Evolutionary conservation across 2,888 invertebrate genomes (phyloP).

Genomic region (Cosmopolites sordidus): DNA sequence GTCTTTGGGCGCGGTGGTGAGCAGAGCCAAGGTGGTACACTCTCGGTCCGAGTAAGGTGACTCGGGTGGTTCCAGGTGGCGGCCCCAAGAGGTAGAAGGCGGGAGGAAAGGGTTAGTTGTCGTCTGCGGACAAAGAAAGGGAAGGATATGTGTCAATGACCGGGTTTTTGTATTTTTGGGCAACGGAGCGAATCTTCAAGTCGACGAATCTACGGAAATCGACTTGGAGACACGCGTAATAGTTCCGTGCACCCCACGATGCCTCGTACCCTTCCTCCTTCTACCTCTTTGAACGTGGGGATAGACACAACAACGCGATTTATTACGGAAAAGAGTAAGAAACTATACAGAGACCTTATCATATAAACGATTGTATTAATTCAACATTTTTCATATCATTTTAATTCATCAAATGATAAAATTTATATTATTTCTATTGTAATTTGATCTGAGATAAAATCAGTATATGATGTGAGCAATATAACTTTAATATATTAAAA

Average conservation of each 20-base stretch:
- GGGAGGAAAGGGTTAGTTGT: conserved; percentile 20
- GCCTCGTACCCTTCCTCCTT: conserved; percentile 23
- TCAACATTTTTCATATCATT: too few species aligned
- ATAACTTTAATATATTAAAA: too few species aligned
- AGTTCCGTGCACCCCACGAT: not conserved
- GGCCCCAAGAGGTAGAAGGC: conserved; percentile 48
- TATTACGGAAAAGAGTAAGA: too few species aligned
- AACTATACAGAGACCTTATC: too few species aligned
- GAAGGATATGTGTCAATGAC: conserved; percentile 52
- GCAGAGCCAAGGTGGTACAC: conserved; percentile 33
- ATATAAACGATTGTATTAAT: too few species aligned
- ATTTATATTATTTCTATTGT: too few species aligned
- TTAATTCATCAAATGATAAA: too few species aligned
- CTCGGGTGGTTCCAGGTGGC: conserved; percentile 43
- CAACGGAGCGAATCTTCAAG: not conserved
- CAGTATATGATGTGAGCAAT: too few species aligned
- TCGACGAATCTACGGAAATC: not conserved
- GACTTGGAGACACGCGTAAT: not conserved
- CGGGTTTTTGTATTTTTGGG: conserved; percentile 8
- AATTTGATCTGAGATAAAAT: too few species aligned
- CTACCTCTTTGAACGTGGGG: conserved; percentile 24
- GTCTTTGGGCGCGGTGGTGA: conserved; percentile 31
- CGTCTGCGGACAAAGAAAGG: conserved; percentile 67
- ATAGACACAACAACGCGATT: too few species aligned
- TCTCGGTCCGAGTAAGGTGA: conserved; percentile 14